phyloP scores from a whole-genome alignment of 2,888 invertebrate genomes.

The Saturnia pavonia region DNA sequence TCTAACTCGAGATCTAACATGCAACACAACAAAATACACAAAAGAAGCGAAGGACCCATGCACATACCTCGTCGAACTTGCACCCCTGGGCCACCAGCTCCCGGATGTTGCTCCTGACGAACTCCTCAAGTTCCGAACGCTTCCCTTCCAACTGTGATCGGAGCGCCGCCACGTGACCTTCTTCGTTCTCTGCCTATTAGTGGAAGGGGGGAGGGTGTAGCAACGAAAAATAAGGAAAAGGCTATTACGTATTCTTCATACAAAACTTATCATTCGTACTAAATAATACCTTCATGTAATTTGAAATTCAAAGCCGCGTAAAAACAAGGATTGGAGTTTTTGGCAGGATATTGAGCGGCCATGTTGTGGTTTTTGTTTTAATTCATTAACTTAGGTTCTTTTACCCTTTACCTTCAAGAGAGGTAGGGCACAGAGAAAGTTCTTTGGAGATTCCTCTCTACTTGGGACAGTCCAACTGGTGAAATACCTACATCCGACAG shows the following conservation, averaged over 20 bases:
- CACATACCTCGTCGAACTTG: slow-evolving; percentile 69
- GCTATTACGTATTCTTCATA: neutral
- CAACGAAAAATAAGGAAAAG: slow-evolving; percentile 32
- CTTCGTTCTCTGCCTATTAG: slow-evolving; percentile 85
- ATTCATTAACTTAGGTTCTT: no score
- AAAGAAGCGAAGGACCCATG: slow-evolving; percentile 12
- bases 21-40: neutral
- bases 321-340: no score
- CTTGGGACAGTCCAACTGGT: no score
- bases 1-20: neutral
- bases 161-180: slow-evolving; percentile 82
- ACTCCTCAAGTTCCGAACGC: slow-evolving; percentile 75
- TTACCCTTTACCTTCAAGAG: no score
- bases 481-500: no score
- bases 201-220: slow-evolving; percentile 35
- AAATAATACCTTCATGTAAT: neutral
- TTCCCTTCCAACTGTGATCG: slow-evolving; percentile 78
- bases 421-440: no score
- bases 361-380: no score
- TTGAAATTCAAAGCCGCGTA: no score
- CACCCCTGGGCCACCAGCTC: slow-evolving; percentile 77
- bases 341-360: no score
- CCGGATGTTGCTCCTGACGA: slow-evolving; percentile 72
- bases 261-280: neutral
- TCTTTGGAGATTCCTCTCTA: no score